These are phyloP conservation scores for Octopus bimaculoides DNA, from an alignment of 1,140 invertebrate genomes.

Conservation along the genomic window DNA sequence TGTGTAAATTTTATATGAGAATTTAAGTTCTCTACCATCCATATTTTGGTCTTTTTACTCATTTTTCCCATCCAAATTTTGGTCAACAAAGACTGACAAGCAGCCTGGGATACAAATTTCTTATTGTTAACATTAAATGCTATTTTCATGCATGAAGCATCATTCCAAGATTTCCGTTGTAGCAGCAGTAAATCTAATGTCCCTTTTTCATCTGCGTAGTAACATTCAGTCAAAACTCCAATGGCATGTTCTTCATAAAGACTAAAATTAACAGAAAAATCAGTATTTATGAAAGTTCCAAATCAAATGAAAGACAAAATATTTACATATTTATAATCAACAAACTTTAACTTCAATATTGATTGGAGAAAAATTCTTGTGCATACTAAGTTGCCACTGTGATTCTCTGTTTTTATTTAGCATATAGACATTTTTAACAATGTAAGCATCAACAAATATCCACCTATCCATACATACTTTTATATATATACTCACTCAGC, in stretches of 20 bases:
- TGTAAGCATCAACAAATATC: no score
- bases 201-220: constrained; percentile 46
- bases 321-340: background rate
- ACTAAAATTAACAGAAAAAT: constrained; percentile 28
- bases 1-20: no score
- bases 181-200: constrained; percentile 48
- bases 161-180: constrained; percentile 46
- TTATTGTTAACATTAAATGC: constrained; percentile 53
- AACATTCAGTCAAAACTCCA: constrained; percentile 52
- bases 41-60: no score
- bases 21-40: no score
- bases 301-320: background rate
- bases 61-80: no score
- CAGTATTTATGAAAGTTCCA: background rate
- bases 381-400: no score
- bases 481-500: no score
- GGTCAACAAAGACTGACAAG: no score
- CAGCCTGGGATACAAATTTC: background rate
- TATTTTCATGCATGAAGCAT: constrained; percentile 46
- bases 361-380: no score
- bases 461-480: no score
- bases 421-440: no score
- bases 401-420: no score
- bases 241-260: constrained; percentile 48
- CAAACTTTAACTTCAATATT: background rate